Base-by-base conservation (phyloP, 2,797 vertebrate genomes). In the Silurus lanzhouensis region DNA sequence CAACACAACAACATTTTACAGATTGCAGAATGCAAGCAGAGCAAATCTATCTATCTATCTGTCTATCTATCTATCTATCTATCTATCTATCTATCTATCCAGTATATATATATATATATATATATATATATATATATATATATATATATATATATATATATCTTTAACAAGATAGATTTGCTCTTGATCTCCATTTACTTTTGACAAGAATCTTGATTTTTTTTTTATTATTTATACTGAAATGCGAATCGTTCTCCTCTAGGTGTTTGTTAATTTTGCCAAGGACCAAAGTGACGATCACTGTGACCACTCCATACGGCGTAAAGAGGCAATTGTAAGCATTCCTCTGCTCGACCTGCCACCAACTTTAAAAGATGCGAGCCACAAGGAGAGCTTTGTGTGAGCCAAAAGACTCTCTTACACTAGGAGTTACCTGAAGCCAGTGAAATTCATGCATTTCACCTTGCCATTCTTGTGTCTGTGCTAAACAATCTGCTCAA, bases 261-360 rank as follows among this genome's bases (percentile, higher is more conserved):
- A 98, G 97, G 98, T 99, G 90, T 99, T 99, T 91, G 97, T 99
- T 91, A 99, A 99, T 93, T 99, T 99, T 89, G 98, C 98, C 63
- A 99, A 98, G 95, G 98, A 99, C 95, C 98, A 99, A 96, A 99
- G 97, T 12, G 97, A 99, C 0, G 98, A 99, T 87, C 95, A 88
- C 63, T 88, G 55, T 0, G 96, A 99, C 91, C 95, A 96, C 91
- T 95, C 94, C 86, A 98, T 98, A 89, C 96, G 96, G 86, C 96
- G 96, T 90, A 96, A 96, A 87, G 96, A 97, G 68, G 94, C 94
- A 64, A 88, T 93, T 46, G 91, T 97, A 78, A 92, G 96, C 70
- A 93, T 97, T 79, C 89, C 96, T 0, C 86, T 92, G 61, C 93
- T 95, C 72, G 94, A 93, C 85, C 92, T 95, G 22, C 61, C 82